These are phyloP conservation scores for Lochmaea capreae DNA, from an alignment of 2,888 invertebrate species.

Conservation along the genomic window DNA sequence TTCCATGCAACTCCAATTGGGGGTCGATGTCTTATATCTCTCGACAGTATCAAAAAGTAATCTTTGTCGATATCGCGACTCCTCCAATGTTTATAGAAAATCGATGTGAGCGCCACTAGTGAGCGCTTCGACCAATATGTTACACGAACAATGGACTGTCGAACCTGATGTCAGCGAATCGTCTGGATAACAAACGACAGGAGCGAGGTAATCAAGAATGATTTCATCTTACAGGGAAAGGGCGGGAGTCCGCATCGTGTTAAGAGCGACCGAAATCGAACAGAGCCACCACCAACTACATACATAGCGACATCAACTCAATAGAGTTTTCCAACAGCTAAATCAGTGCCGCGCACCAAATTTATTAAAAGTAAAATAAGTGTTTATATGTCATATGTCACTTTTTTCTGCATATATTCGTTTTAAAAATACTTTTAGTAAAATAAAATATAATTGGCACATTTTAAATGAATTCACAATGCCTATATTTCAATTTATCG, in stretches of 20 bases:
- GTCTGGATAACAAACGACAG: conserved; percentile 64
- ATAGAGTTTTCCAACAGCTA: conserved; percentile 46
- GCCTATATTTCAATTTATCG: conserved; percentile 25
- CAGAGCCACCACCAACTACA: conserved; percentile 47
- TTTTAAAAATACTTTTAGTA: neutral
- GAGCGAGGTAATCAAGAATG: conserved; percentile 64
- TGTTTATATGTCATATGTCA: too few species aligned
- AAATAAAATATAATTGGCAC: neutral
- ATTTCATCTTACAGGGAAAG: conserved; percentile 66
- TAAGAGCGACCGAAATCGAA: conserved; percentile 54
- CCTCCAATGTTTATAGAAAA: conserved; percentile 15
- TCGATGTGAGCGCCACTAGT: conserved; percentile 16
- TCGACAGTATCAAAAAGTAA: conserved; percentile 34
- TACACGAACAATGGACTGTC: conserved; percentile 66
- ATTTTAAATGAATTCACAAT: conserved; percentile 15
- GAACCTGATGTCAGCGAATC: conserved; percentile 66
- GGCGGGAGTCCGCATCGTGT: conserved; percentile 63
- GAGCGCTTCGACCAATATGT: conserved; percentile 60
- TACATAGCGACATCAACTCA: conserved; percentile 51
- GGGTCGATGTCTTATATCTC: conserved; percentile 34
- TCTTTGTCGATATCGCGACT: conserved; percentile 23
- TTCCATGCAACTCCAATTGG: conserved; percentile 27
- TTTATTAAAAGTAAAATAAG: neutral
- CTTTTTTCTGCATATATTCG: too few species aligned
- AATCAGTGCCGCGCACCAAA: conserved; percentile 2